Base-by-base conservation (phyloP, 2,797 vertebrate genomes). In the Protosalanx chinensis region DNA sequence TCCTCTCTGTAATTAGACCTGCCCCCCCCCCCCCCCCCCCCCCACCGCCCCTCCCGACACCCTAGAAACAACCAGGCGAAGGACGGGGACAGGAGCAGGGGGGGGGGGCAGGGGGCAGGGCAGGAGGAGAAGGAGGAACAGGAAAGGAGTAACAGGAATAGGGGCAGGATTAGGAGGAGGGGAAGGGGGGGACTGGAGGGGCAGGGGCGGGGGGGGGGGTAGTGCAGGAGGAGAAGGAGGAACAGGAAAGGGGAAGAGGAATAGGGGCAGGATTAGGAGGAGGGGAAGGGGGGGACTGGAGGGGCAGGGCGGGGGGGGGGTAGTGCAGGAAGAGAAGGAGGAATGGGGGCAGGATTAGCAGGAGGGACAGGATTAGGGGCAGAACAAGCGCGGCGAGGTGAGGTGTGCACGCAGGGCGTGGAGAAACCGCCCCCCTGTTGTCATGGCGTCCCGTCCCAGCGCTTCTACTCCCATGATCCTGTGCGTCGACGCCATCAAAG, bases 1-100 rank as follows among this genome's bases (percentile, higher is more conserved):
- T 82, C 77, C 84, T 83, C 88, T 88, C 85, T 87, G 84, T 90
- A 88, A 89, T 90, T 88, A 87, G 86, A 84, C 72, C 76, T 82
- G 82, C 85, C 83, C 88, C 87, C 85, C 84, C 84, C 85, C 86
- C 81, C 83, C 88, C 87, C 85, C 84, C 84, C 85, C 23, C 23
- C 23, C 23, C 23, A 1, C 23, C 23, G 83, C 88, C 87, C 85
- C 84, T 85, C 85, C 86, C 81, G 81, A 81, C 87, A 82, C 81
- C 75, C 76, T 65, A 75, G 82, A 81, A 82, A 79, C 74, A 78
- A 37, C 60, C 59, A 37, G 46, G 13, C 23, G 65, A 77, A 41
- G 63, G 23, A 33, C 7, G 33, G 30, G 6, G 53, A 13, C 35
- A 30, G 70, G 46, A 35, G 32, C 2, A 27, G 73, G 57, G 35